A percentile compares a stretch with the other conserved stretches of the same genome.
Evolutionary conservation across 2,888 invertebrate genomes (phyloP).

Genomic region (Chrysolina americana): DNA sequence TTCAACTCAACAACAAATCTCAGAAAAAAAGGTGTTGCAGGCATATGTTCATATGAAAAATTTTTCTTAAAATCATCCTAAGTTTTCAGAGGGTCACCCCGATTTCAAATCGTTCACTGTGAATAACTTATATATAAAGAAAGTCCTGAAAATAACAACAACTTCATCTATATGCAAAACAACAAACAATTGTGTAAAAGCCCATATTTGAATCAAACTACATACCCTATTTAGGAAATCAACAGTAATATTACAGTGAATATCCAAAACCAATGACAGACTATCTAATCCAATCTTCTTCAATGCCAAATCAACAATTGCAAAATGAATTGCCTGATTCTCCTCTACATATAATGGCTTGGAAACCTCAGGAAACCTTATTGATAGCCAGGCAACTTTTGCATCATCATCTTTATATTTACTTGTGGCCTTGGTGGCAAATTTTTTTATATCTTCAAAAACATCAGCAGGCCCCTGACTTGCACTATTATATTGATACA

Average conservation of each 20-base stretch:
- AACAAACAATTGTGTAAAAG: no score
- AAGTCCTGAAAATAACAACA: no score
- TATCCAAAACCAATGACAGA: slow-evolving; percentile 79
- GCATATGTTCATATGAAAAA: no score
- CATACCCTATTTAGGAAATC: slow-evolving; percentile 91
- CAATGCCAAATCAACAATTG: slow-evolving; percentile 78
- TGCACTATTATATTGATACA: slow-evolving; percentile 76
- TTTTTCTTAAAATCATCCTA: no score
- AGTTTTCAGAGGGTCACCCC: no score
- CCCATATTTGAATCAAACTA: slow-evolving; percentile 19
- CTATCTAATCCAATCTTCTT: slow-evolving; percentile 82
- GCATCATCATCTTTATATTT: slow-evolving; percentile 79
- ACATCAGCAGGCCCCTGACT: slow-evolving; percentile 74
- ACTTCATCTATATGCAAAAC: no score
- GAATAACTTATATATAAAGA: no score
- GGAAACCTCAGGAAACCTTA: slow-evolving; percentile 72
- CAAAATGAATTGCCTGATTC: slow-evolving; percentile 70
- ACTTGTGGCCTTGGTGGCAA: slow-evolving; percentile 75
- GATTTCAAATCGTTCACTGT: no score
- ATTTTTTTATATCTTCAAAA: slow-evolving; percentile 73
- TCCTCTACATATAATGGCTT: slow-evolving; percentile 58
- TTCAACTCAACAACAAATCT: no score
- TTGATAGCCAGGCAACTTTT: slow-evolving; percentile 80
- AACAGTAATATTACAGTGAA: slow-evolving; percentile 79
- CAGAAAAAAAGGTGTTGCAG: no score